Conservation (phyloP, 2,797 vertebrate genomes). For the Macrochelys suwanniensis region DNA sequence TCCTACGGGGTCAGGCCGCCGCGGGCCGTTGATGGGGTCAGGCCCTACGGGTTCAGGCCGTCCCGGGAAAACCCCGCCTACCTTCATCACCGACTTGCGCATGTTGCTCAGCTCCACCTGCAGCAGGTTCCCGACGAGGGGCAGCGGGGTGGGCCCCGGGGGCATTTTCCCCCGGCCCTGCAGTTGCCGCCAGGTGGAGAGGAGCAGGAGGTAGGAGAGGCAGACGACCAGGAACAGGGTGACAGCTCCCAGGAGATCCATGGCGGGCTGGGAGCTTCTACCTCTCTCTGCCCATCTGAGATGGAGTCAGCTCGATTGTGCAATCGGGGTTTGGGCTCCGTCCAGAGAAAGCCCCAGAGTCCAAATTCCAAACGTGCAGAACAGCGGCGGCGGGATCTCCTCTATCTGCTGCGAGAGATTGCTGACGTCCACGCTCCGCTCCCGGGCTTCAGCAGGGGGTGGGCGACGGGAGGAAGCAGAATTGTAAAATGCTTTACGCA, state of each 20-base stretch:
- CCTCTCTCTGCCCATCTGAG: neutral
- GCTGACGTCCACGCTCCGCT: no score
- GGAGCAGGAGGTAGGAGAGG: neutral
- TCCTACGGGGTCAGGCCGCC: neutral
- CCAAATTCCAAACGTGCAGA: neutral
- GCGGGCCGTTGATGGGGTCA: no score
- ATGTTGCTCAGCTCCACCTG: neutral
- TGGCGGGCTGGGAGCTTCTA: neutral
- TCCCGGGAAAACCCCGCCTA: neutral
- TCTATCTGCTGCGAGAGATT: no score
- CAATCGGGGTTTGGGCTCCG: rapidly evolving
- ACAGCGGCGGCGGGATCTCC: no score
- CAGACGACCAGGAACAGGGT: neutral
- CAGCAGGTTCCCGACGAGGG: conserved; percentile 38
- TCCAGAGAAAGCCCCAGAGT: neutral
- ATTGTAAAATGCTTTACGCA: no score
- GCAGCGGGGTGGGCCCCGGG: neutral
- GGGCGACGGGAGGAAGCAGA: no score
- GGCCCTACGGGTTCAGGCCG: no score
- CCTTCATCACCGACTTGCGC: conserved; percentile 3
- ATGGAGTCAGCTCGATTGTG: neutral
- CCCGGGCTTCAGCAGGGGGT: no score
- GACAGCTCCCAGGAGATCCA: neutral
- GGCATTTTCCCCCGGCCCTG: neutral
- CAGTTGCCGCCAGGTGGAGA: neutral